Evolutionary conservation across 2,888 invertebrate genomes (phyloP), one percentile per base, ranked within the genome.

Genomic region (Drosophila mayaguana): DNA sequence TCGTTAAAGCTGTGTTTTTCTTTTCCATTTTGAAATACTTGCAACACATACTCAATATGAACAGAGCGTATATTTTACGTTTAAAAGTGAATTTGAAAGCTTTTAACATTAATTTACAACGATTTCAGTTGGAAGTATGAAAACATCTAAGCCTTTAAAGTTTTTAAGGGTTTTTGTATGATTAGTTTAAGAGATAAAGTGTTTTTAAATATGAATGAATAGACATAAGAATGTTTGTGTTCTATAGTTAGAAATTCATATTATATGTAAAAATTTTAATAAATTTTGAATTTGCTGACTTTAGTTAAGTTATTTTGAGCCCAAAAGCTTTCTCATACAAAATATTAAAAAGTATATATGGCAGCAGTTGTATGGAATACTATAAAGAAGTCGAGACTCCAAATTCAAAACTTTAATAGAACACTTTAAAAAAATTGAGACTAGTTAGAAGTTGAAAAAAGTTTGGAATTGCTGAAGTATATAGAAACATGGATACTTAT

Each of bases 1-100:
- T 53, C 64, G 25, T 16, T 9, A 8, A 28, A 28, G n/a, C 2
- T 48, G 7, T 36, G 11, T 11, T 38, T 38, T 36, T 11, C 11
- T n/a, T 11, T 8, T 7, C 0, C 20, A 22, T n/a, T 60, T n/a
- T 60, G 3, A 12, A 40, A 9, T 14, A n/a, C 2, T 51, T 22
- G 32, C 25, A 34, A 61, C 38, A 77, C 56, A 80, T 53, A 66
- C 63, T 67, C 68, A 63, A 12, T 60, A 80, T 65, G 62, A 80
- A 63, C 59, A 67, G 68, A 75, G 14, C 32, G 43, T 48, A 16
- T 55, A 59, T 32, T 50, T 46, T 46, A 76, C 40, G 55, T 48
- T 61, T 3, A 20, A 56, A 40, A 51, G 57, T 59, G 45, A 60
- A 12, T 32, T 43, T 51, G 11, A 1, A 53, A 40, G 36, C 16